Conservation (phyloP, 2,888 invertebrate species). For the Periphyllus acericola region DNA sequence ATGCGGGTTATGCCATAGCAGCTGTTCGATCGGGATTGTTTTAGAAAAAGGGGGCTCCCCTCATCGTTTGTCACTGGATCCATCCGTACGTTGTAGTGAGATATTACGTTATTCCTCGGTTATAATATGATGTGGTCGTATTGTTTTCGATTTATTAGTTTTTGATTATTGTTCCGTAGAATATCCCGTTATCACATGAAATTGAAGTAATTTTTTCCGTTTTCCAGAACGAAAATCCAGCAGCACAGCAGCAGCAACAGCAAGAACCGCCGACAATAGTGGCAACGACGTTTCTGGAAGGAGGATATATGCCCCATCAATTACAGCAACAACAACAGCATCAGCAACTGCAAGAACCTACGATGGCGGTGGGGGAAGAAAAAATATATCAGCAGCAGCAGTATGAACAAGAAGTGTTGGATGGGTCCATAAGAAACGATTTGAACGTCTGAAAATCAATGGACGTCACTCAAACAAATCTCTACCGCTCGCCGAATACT, state of each 20-base stretch:
- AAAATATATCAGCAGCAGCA: too few species aligned
- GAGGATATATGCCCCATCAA: not conserved
- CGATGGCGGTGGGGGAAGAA: not conserved
- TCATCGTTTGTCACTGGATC: too few species aligned
- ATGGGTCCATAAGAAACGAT: slow-evolving; percentile 21
- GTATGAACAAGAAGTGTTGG: not conserved
- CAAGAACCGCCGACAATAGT: not conserved
- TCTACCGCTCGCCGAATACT: not conserved
- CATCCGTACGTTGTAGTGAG: too few species aligned
- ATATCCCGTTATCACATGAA: too few species aligned
- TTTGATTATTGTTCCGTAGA: not conserved
- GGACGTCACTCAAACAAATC: not conserved
- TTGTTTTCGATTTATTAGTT: not conserved
- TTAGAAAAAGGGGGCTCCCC: too few species aligned
- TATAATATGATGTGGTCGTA: too few species aligned
- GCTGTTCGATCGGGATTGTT: too few species aligned
- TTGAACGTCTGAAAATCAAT: slow-evolving; percentile 23
- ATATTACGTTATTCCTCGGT: too few species aligned
- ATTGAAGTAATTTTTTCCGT: not conserved
- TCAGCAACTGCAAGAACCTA: not conserved
- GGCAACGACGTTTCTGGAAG: too few species aligned
- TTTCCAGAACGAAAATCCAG: slow-evolving; percentile 8
- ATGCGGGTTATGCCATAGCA: too few species aligned
- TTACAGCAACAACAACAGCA: slow-evolving; percentile 1
- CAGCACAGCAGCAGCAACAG: slow-evolving; percentile 4